Evolutionary conservation across 2,888 invertebrate genomes (phyloP), one percentile per base, ranked within the genome.

Genomic region (Scaptomyza parva): DNA sequence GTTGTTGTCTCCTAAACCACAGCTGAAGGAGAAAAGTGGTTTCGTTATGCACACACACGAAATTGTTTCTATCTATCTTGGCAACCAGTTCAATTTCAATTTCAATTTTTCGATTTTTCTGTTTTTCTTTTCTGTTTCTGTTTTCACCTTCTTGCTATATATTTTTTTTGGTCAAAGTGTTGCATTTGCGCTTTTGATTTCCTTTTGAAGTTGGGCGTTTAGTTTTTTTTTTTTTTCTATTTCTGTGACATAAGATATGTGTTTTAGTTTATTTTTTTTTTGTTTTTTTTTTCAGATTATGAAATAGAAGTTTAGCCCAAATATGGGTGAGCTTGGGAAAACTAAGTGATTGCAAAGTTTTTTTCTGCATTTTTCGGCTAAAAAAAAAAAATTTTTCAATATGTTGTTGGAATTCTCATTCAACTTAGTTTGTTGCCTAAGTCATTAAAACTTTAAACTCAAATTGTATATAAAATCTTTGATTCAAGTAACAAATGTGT

Each of bases 131-230:
- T 17, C 14, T 53, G 28, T 65, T 65, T 53, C n/a, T 33, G 37
- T 44, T 45, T 66, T 64, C 60, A 44, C 18, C 33, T 47, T 43
- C 33, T 39, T 26, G 8, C 48, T 7, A 22, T 8, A 44, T 43
- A n/a, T n/a, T n/a, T n/a, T n/a, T 28, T 65, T 55, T 47, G 50
- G 35, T 35, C 67, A 54, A 55, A 33, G 9, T 61, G 54, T 43
- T 40, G 41, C n/a, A n/a, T 40, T 63, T 48, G 47, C 48, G 61
- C 48, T 76, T 76, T 70, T 70, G 81, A 84, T 86, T 81, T 83
- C 86, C 84, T 84, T 83, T 83, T 75, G 84, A 81, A 69, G 71
- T 70, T 81, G 84, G 80, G 80, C 72, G 81, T 85, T 75, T 48
- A 12, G 45, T 24, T 22, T 28, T n/a, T n/a, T n/a, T n/a, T n/a